Evolutionary conservation across 2,797 vertebrate genomes (phyloP), one percentile per base, ranked within the genome.

Genomic region (Argyrosomus regius): DNA sequence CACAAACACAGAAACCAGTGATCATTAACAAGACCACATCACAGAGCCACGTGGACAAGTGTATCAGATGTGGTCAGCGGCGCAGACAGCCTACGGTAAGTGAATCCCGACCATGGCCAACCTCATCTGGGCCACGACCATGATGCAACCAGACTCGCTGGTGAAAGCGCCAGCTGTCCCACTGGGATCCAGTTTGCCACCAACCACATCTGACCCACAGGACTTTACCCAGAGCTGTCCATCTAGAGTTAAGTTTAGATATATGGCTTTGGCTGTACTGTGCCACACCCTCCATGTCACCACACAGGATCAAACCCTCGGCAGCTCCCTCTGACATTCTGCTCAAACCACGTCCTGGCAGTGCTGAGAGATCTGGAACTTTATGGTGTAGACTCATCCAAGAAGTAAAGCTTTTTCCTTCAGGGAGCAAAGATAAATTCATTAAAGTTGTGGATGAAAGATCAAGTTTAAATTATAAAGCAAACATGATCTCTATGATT

Each of bases 181-280:
- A 86, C 87, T 91, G 88, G 87, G 89, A 91, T 77, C 80, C 79
- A 80, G 84, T 81, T 71, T 76, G 67, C 85, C 90, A 83, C 86
- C 52, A 62, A 91, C 92, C 92, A 93, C 92, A 93, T 93, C 89
- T 88, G 87, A 90, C 82, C 82, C 86, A 43, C 77, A 82, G 67
- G 72, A 72, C 83, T 87, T 52, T 75, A 77, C 83, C 81, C 86
- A 65, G 59, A 82, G 87, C 79, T 87, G 91, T 93, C 91, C 87
- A 77, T 87, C 78, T 58, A 31, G 63, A 87, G 91, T 91, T 92
- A 92, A 88, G 78, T 93, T 93, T 94, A 92, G 92, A 91, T 80
- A 82, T 85, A 91, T 75, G 85, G 78, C 86, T 91, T 83, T 83
- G 86, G 81, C 75, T 84, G 72, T 8, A 71, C 73, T n/a, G 87